Evolutionary conservation across 2,797 vertebrate genomes (phyloP).

Genomic region (Moxostoma hubbsi): DNA sequence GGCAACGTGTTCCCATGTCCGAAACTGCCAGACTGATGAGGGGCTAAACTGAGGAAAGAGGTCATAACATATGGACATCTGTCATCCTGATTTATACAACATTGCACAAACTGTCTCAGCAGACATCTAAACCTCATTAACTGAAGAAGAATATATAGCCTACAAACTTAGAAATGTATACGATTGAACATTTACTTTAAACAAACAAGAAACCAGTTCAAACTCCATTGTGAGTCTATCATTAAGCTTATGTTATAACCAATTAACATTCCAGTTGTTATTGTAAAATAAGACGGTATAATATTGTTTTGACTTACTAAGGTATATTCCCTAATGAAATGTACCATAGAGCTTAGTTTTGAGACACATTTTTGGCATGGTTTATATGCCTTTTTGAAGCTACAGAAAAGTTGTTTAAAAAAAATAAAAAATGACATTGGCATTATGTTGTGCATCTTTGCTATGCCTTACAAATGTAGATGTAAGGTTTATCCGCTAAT

Average conservation of each 20-base stretch:
- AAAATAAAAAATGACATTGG: neutral
- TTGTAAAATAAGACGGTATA: conserved; percentile 34
- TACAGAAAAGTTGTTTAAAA: neutral
- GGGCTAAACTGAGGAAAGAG: conserved; percentile 61
- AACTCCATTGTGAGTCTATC: neutral
- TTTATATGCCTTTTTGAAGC: conserved; percentile 12
- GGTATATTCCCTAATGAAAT: conserved; percentile 5
- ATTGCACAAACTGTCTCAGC: neutral
- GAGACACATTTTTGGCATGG: conserved; percentile 23
- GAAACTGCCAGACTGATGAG: conserved; percentile 70
- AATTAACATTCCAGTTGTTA: conserved; percentile 17
- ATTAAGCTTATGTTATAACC: neutral
- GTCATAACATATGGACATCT: conserved; percentile 14
- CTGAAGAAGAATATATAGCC: neutral
- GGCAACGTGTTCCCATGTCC: conserved; percentile 79
- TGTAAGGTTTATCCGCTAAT: neutral
- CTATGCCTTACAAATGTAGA: neutral
- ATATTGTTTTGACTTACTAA: conserved; percentile 24
- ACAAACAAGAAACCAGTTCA: too few species aligned
- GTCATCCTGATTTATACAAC: neutral
- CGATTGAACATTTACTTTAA: neutral
- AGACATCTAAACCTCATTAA: neutral
- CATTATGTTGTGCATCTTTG: neutral
- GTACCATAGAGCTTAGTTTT: conserved; percentile 22
- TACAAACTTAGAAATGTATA: neutral